Evolutionary conservation across 2,113 vertebrate species (phyloP).

Genomic region (Takifugu bimaculatus): DNA sequence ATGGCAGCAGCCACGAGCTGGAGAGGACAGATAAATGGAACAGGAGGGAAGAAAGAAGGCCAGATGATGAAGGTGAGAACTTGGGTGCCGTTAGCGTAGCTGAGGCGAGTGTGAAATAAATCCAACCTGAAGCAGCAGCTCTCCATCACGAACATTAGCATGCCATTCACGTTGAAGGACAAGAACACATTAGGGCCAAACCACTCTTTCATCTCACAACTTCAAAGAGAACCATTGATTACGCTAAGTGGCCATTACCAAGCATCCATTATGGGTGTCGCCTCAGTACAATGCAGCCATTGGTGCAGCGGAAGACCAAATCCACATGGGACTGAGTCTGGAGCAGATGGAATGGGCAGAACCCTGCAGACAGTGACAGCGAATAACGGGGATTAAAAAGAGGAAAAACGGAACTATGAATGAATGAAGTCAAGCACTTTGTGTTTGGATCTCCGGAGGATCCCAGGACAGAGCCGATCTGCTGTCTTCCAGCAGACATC

Average conservation of each 20-base stretch:
- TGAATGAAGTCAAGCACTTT: conserved; percentile 45
- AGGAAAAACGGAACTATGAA: conserved; percentile 30
- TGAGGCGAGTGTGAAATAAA: conserved; percentile 69
- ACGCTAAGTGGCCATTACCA: conserved; percentile 80
- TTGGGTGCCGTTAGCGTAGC: conserved; percentile 27
- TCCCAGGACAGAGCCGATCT: conserved; percentile 42
- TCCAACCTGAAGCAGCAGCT: conserved; percentile 62
- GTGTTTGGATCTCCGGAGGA: conserved; percentile 48
- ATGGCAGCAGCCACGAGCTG: conserved; percentile 67
- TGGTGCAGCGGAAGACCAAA: conserved; percentile 64
- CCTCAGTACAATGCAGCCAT: conserved; percentile 60
- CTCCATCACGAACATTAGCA: conserved; percentile 56
- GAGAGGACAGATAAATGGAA: conserved; percentile 72
- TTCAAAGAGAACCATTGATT: conserved; percentile 80
- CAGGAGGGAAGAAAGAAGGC: conserved; percentile 52
- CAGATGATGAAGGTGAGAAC: conserved; percentile 17
- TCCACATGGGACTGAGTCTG: conserved; percentile 50
- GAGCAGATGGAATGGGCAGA: conserved; percentile 38
- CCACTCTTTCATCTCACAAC: conserved; percentile 77
- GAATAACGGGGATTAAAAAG: conserved; percentile 24
- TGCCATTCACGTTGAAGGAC: conserved; percentile 74
- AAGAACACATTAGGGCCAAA: conserved; percentile 77
- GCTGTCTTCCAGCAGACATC: conserved; percentile 40
- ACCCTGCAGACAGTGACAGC: conserved; percentile 23
- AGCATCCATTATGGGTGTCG: conserved; percentile 62